Conservation (phyloP, 2,888 invertebrate species). For the Dolichopus griseipennis region DNA sequence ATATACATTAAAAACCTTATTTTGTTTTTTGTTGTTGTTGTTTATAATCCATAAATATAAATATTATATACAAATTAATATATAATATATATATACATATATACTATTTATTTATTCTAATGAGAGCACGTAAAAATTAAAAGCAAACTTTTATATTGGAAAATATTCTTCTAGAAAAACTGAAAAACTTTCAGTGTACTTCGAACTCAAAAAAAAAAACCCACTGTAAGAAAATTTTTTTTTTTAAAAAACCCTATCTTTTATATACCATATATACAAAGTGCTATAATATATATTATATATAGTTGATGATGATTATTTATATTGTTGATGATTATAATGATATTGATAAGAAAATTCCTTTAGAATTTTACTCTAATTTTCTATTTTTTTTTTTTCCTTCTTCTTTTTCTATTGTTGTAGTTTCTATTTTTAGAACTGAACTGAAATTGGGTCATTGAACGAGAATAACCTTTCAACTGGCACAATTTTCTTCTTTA, state of each 20-base stretch:
- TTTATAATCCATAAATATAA: background rate
- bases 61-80: background rate
- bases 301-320: background rate
- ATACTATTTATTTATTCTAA: background rate
- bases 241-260: slow-evolving; percentile 1
- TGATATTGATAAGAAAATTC: background rate
- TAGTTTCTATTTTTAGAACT: background rate
- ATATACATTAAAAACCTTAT: background rate
- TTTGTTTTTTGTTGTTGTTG: too few species aligned
- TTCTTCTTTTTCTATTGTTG: background rate
- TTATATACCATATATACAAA: too few species aligned
- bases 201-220: too few species aligned
- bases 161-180: too few species aligned
- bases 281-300: background rate
- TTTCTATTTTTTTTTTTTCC: background rate
- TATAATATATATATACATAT: background rate
- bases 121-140: background rate
- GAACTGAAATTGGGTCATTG: slow-evolving; percentile 12
- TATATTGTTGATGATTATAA: background rate
- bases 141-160: too few species aligned
- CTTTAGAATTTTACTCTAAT: slow-evolving; percentile 2
- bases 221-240: background rate
- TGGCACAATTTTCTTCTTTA: slow-evolving; percentile 2
- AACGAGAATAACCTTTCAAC: slow-evolving; percentile 14
- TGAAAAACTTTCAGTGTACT: too few species aligned